Evolutionary conservation across 2,888 invertebrate species (phyloP), one percentile per base, ranked within the genome.

Genomic region (Megalurothrips usitatus): DNA sequence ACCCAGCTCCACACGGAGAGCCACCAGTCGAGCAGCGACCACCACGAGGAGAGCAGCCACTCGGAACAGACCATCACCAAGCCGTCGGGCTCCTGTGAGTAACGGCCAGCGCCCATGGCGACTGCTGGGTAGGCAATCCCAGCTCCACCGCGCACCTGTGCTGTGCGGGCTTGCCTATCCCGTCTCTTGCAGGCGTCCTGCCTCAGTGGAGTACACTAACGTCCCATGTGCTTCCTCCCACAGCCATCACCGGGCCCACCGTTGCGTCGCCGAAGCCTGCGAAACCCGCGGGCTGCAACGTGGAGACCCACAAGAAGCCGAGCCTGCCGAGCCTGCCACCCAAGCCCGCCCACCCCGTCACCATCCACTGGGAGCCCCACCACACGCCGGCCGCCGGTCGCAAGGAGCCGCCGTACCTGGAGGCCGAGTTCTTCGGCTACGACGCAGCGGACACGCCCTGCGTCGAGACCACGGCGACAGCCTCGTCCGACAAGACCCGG

Each of bases 321-420:
- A 26, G 11, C 23, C 26, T 26, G 26, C 68, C 68, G 68, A n/a
- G 23, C 68, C 68, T 75, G 68, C 68, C 68, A 10, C 68, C 68
- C 68, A 75, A 75, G 68, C 68, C 68, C 68, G 26, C 12, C 23
- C 68, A 75, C 10, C 68, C 68, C 26, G 26, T 75, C 68, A 75
- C 68, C 26, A 26, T 75, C 26, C 68, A 75, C 68, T 75, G 26
- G 11, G 23, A 75, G 68, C 68, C 68, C 2, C n/a, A 75, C 68
- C 68, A 8, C 4, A 75, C 9, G 68, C 68, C 68, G 68, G 26
- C 68, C 34, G 34, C 34, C 34, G 6, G 34, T 14, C 58, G 58
- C 58, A 58, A 19, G 58, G 58, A 58, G 14, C 58, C 34, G 58
- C 58, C 58, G 19, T 58, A 17, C 58, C 19, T 26, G 23, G 68